Evolutionary conservation across 37 sponge, comb jelly and placozoan genomes (phyloP), one percentile per base, ranked within the genome.

Genomic region (Hormiphora californensis): DNA sequence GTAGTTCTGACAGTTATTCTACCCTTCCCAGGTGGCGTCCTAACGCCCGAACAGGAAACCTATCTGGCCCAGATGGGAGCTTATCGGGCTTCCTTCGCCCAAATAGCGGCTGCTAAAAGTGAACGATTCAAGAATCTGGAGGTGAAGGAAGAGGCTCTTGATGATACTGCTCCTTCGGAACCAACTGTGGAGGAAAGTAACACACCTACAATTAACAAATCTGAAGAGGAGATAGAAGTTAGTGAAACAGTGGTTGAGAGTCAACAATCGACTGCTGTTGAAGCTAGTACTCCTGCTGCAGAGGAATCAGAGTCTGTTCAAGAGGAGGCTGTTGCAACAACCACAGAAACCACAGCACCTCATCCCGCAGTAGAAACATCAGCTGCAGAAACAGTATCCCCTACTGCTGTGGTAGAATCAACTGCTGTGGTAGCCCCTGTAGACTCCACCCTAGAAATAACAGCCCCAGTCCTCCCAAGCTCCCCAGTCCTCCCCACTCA

Each of bases 41-140:
- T 73, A 1, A 73, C 81, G 12, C 28, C 81, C 21, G 81, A 73
- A 36, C 81, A 73, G 81, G 81, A 73, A 28, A 15, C 44, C 11
- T 73, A 73, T 36, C 25, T 73, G 81, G 81, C 25, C 4, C 81
- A 73, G 44, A 73, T 73, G 81, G 41, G 46, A 36, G 36, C 81
- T 1, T 73, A 73, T 41, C 46, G 43, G 3, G 41, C 9, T 1
- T n/a, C n/a, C n/a, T n/a, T n/a, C n/a, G n/a, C n/a, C n/a, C n/a
- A n/a, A n/a, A n/a, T n/a, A n/a, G n/a, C n/a, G n/a, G n/a, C n/a
- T n/a, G n/a, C n/a, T n/a, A n/a, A n/a, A n/a, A n/a, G n/a, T n/a
- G n/a, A n/a, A n/a, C n/a, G n/a, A n/a, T n/a, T n/a, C n/a, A n/a
- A n/a, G n/a, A n/a, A n/a, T 39, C 12, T 12, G 25, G 81, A 43